A percentile compares a stretch with the other conserved stretches of the same genome.
Evolutionary conservation across 2,888 invertebrate species (phyloP).

Genomic region (Cheilosia urbana): DNA sequence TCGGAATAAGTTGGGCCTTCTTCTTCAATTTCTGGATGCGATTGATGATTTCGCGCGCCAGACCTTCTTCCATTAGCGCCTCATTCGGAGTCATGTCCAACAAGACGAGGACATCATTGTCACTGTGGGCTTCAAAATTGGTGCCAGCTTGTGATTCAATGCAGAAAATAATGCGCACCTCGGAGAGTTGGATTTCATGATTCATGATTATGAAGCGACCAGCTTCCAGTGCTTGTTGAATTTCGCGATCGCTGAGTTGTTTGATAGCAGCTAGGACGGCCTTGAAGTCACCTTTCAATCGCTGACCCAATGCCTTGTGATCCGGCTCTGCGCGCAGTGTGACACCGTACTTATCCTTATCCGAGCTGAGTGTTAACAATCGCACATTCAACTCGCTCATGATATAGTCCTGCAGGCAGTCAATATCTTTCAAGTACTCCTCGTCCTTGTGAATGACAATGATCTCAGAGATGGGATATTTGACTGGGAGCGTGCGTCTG

Average conservation of each 20-base stretch:
- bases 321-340: constrained; percentile 96
- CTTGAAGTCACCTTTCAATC: constrained; percentile 96
- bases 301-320: constrained; percentile 92
- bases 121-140: constrained; percentile 95
- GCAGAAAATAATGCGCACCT: constrained; percentile 89
- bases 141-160: constrained; percentile 83
- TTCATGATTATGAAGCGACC: constrained; percentile 91
- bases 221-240: constrained; percentile 89
- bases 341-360: constrained; percentile 97
- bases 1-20: constrained; percentile 95
- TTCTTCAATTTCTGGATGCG: constrained; percentile 98
- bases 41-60: constrained; percentile 97
- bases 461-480: constrained; percentile 98
- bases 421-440: constrained; percentile 90
- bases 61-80: constrained; percentile 96
- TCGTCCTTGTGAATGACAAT: constrained; percentile 96
- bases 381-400: constrained; percentile 96
- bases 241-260: constrained; percentile 89
- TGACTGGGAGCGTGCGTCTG: constrained; percentile 95
- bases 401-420: constrained; percentile 92
- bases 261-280: constrained; percentile 92
- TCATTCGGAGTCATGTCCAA: constrained; percentile 95
- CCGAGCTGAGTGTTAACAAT: constrained; percentile 91
- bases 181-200: constrained; percentile 90
- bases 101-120: constrained; percentile 94